Evolutionary conservation across 2,113 vertebrate species (phyloP).

Genomic region (Microcebus jonahi): DNA sequence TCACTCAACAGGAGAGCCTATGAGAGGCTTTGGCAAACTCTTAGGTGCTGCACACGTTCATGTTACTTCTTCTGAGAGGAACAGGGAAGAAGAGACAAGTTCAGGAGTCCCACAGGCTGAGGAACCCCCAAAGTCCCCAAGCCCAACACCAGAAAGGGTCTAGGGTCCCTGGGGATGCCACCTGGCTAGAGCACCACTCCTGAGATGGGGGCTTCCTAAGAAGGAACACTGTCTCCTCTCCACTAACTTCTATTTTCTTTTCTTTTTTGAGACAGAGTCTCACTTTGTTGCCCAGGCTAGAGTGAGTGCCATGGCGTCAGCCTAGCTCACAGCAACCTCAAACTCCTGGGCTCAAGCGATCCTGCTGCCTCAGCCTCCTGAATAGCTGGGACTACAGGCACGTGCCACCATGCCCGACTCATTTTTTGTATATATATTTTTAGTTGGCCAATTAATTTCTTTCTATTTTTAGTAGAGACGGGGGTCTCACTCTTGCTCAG

Average conservation of each 20-base stretch:
- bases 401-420: no score
- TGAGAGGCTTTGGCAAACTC: background rate
- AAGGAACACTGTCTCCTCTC: background rate
- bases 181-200: background rate
- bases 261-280: no score
- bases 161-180: background rate
- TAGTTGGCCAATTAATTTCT: no score
- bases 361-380: no score
- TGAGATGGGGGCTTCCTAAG: background rate
- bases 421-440: no score
- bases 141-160: background rate
- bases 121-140: background rate
- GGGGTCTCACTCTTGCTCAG: no score
- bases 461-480: no score
- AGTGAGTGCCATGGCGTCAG: no score
- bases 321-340: no score
- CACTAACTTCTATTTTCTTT: background rate
- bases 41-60: accelerated
- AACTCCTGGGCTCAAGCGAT: no score
- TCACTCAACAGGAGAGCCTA: background rate
- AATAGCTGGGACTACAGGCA: no score
- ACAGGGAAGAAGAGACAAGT: background rate
- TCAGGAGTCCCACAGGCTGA: background rate
- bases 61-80: background rate
- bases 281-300: no score